These are phyloP conservation scores for Alligator mississippiensis DNA, from an alignment of 2,113 vertebrate genomes.

Conservation along the genomic window DNA sequence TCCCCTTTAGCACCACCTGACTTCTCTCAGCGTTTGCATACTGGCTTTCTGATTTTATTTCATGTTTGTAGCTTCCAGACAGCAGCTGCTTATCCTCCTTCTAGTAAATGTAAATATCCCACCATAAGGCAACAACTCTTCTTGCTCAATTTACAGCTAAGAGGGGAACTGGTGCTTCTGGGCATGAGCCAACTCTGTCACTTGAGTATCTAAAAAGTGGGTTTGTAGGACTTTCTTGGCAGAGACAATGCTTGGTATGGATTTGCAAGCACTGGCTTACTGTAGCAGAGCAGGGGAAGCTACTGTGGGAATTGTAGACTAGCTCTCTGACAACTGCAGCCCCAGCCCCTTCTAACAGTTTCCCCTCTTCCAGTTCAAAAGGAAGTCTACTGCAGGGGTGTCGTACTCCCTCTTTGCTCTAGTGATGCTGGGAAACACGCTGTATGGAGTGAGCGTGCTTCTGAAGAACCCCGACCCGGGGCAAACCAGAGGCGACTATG, in stretches of 20 bases:
- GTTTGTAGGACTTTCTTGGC: not conserved
- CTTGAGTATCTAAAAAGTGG: not conserved
- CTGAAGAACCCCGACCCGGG: constrained; percentile 89
- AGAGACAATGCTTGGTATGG: not conserved
- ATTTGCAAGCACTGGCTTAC: too few species aligned
- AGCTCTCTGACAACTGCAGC: not conserved
- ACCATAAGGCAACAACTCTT: not conserved
- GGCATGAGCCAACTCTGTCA: not conserved
- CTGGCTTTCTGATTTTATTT: not conserved
- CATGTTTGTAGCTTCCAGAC: not conserved
- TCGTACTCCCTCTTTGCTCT: constrained; percentile 92
- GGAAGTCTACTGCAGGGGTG: constrained; percentile 90
- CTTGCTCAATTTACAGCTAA: not conserved
- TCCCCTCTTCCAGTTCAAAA: constrained; percentile 77
- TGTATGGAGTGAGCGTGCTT: constrained; percentile 90
- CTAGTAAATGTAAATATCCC: not conserved
- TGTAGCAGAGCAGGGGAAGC: too few species aligned
- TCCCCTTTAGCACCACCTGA: not conserved
- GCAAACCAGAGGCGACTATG: constrained; percentile 82
- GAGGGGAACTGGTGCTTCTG: not conserved
- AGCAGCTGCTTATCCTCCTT: not conserved
- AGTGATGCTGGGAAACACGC: constrained; percentile 92
- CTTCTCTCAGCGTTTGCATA: not conserved
- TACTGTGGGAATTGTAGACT: too few species aligned
- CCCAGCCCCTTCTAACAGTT: not conserved